Evolutionary conservation across 2,113 vertebrate genomes (phyloP).

Genomic region (Ia io): DNA sequence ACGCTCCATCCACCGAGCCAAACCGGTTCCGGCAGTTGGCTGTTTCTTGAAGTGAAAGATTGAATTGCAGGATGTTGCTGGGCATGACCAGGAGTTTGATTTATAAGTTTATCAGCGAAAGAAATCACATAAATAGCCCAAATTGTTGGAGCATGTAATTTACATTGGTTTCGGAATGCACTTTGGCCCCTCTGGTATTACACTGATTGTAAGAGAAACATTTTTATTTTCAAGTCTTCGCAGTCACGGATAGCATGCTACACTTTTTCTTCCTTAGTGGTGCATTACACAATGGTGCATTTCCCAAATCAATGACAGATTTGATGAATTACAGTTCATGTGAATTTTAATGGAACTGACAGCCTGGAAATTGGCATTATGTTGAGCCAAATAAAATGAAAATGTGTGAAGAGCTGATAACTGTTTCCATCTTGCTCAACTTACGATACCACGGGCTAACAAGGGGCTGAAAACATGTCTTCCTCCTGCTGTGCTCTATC

Average conservation of each 20-base stretch:
- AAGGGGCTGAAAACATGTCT: not conserved
- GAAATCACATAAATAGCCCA: not conserved
- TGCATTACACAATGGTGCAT: not conserved
- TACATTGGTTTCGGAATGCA: not conserved
- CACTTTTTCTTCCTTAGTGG: not conserved
- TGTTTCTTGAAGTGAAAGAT: not conserved
- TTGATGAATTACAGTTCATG: not conserved
- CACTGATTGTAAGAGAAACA: not conserved
- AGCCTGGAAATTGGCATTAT: not conserved
- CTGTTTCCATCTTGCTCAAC: not conserved
- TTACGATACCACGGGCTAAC: not conserved
- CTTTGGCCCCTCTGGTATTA: not conserved
- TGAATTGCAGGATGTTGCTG: not conserved
- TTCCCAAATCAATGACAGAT: not conserved
- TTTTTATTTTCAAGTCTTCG: not conserved
- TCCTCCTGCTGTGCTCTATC: not conserved
- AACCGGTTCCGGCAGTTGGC: too few relatives aligned
- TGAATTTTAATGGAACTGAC: not conserved
- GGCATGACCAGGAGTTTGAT: not conserved
- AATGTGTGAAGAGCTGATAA: not conserved
- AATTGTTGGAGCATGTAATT: not conserved
- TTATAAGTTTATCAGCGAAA: not conserved
- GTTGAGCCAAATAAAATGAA: slow-evolving; percentile 14
- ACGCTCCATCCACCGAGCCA: too few relatives aligned
- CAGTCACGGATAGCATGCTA: not conserved